A percentile compares a stretch with the other conserved stretches of the same genome.
These are phyloP conservation scores for Ochotona curzoniae DNA, from an alignment of 2,113 vertebrate genomes.

Conservation along the genomic window DNA sequence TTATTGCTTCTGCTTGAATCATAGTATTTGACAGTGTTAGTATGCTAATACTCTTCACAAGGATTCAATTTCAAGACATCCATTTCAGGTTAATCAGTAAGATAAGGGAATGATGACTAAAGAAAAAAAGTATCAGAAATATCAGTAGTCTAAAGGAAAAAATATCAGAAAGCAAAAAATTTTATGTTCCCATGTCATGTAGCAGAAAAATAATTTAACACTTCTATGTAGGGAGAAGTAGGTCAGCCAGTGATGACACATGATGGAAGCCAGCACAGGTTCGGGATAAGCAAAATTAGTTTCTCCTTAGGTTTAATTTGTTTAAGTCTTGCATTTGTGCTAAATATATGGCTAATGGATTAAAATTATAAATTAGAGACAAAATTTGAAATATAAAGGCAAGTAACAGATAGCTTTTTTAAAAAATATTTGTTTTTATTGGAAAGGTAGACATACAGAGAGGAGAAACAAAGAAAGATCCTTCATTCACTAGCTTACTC, in stretches of 20 bases:
- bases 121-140: not conserved
- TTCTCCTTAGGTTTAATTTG: conserved; percentile 30
- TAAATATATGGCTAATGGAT: not conserved
- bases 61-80: not conserved
- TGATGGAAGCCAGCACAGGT: not conserved
- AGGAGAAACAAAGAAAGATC: too few relatives aligned
- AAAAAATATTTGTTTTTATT: not conserved
- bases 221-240: conserved; percentile 23
- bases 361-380: not conserved
- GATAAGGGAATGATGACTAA: conserved; percentile 26
- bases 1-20: not conserved
- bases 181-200: not conserved
- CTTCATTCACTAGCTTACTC: too few relatives aligned
- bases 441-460: too few relatives aligned
- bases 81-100: conserved; percentile 6
- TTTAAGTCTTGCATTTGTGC: conserved; percentile 10
- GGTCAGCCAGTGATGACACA: not conserved
- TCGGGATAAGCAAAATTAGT: conserved; percentile 5
- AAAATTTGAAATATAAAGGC: conserved; percentile 32
- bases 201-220: conserved; percentile 43
- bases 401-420: conserved; percentile 10
- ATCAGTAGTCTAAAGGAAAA: conserved; percentile 41
- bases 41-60: not conserved
- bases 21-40: not conserved
- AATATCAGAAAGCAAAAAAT: not conserved